phyloP scores from a whole-genome alignment of 2,888 invertebrate genomes.

The Campopleginae sp. region DNA sequence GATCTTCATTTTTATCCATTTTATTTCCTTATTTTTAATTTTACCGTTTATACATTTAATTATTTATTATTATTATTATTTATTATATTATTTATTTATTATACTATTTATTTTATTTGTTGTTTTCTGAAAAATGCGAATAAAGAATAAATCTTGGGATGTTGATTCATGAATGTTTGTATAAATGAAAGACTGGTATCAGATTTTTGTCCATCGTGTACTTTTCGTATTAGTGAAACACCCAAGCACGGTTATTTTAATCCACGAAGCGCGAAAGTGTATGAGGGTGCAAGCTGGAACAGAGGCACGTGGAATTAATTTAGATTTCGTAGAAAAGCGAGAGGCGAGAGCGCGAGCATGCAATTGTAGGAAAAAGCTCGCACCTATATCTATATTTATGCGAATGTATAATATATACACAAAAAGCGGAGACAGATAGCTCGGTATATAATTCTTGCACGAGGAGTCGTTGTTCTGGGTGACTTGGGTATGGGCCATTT shows the following conservation, averaged over 20 bases:
- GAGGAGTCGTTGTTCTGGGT: constrained; percentile 17
- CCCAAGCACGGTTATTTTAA: constrained; percentile 58
- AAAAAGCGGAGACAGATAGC: constrained; percentile 59
- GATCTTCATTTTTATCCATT: too few species aligned
- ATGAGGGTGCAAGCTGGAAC: constrained; percentile 25
- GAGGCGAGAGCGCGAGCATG: constrained; percentile 37
- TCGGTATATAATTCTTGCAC: constrained; percentile 56
- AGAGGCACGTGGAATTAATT: constrained; percentile 62
- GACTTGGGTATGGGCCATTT: constrained; percentile 28
- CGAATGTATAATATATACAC: constrained; percentile 16
- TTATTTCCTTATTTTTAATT: too few species aligned
- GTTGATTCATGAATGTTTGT: not conserved
- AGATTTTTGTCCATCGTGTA: constrained; percentile 27
- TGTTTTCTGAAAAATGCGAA: not conserved
- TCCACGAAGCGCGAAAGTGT: constrained; percentile 52
- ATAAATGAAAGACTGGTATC: not conserved
- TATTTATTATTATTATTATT: not conserved
- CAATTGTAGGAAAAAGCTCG: constrained; percentile 52
- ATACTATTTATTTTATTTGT: too few species aligned
- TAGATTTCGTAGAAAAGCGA: constrained; percentile 49
- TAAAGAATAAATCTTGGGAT: not conserved
- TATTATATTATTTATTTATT: too few species aligned
- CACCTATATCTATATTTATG: constrained; percentile 2
- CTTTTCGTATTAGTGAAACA: constrained; percentile 48
- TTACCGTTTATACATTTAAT: too few species aligned